These are phyloP conservation scores for Nebria brevicollis DNA, from an alignment of 2,888 invertebrate genomes.

Conservation along the genomic window DNA sequence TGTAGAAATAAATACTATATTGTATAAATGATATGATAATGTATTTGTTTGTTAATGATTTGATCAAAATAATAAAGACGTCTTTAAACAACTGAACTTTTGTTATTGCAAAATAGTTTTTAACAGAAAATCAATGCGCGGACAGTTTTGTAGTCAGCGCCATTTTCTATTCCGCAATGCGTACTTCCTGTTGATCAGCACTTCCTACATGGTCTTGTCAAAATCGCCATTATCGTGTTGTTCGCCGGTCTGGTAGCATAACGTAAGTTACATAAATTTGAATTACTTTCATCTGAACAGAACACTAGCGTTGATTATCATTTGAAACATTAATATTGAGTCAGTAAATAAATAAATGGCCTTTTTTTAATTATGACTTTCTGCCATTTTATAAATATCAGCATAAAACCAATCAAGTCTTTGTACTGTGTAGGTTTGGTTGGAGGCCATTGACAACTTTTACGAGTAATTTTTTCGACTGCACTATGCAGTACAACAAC, in stretches of 20 bases:
- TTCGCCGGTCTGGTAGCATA: slow-evolving; percentile 70
- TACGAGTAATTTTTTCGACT: slow-evolving; percentile 54
- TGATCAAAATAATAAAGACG: not conserved
- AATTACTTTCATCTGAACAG: slow-evolving; percentile 23
- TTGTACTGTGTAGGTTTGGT: slow-evolving; percentile 53
- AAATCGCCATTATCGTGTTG: slow-evolving; percentile 69
- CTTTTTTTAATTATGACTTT: slow-evolving; percentile 44
- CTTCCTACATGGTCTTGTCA: slow-evolving; percentile 44
- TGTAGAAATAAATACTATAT: slow-evolving; percentile 27
- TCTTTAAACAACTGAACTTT: not conserved
- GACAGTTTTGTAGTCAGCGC: slow-evolving; percentile 24
- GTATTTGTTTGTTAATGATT: not conserved
- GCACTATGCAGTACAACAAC: slow-evolving; percentile 65
- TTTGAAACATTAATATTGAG: slow-evolving; percentile 22
- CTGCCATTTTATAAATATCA: slow-evolving; percentile 21
- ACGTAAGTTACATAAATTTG: slow-evolving; percentile 42
- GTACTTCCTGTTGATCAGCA: slow-evolving; percentile 36
- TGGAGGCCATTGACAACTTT: slow-evolving; percentile 54
- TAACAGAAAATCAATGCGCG: not conserved
- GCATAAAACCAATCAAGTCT: slow-evolving; percentile 45
- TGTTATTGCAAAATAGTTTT: not conserved
- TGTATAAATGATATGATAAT: not conserved
- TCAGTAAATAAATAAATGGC: slow-evolving; percentile 31
- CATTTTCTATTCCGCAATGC: slow-evolving; percentile 21
- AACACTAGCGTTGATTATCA: slow-evolving; percentile 20